A percentile compares a stretch with the other conserved stretches of the same genome.
Evolutionary conservation across 2,888 invertebrate species (phyloP).

Genomic region (Drosophila trichaetosa): DNA sequence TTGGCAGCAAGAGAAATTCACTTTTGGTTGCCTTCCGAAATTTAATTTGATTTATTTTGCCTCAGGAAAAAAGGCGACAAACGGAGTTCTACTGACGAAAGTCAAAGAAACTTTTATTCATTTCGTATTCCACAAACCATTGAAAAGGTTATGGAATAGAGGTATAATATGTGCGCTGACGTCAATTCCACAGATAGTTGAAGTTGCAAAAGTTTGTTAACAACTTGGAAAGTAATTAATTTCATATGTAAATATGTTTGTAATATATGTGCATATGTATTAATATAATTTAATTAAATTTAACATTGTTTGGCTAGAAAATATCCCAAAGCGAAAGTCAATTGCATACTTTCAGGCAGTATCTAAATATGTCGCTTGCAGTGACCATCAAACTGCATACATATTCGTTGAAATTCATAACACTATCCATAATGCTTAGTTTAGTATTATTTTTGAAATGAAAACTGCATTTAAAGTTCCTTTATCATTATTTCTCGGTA

Average conservation of each 20-base stretch:
- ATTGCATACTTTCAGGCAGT: conserved; percentile 37
- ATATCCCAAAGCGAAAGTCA: rapidly evolving
- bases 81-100: conserved; percentile 24
- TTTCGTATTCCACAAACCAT: conserved; percentile 9
- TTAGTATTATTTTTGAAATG: neutral
- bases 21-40: conserved; percentile 40
- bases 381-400: conserved; percentile 16
- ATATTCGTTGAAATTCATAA: rapidly evolving
- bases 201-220: neutral
- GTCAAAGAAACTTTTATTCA: conserved; percentile 13
- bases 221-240: neutral
- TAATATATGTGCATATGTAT: too few species aligned
- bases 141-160: conserved; percentile 3
- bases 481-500: neutral
- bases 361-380: rapidly evolving
- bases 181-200: conserved; percentile 7
- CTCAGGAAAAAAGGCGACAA: conserved; percentile 19
- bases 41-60: conserved; percentile 64
- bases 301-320: neutral
- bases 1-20: conserved; percentile 29
- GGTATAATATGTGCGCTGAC: conserved; percentile 7
- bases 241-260: neutral
- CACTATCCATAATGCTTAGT: rapidly evolving
- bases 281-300: neutral
- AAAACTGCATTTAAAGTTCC: neutral